Evolutionary conservation across 2,888 invertebrate genomes (phyloP), one percentile per base, ranked within the genome.

Genomic region (Blera fallax): DNA sequence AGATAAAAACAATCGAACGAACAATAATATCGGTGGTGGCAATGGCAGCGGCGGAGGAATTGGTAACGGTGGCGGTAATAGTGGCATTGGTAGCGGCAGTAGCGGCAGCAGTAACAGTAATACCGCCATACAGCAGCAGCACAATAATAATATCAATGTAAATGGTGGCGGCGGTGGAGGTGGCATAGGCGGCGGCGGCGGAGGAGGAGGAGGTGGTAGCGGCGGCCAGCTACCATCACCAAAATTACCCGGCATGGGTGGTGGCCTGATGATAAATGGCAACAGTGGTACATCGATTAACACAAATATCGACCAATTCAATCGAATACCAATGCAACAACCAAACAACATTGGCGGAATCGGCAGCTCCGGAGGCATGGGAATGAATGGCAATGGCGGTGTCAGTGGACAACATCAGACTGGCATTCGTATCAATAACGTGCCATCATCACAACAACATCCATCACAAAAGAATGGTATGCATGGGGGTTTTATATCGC

Each of bases 1-100:
- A 90, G 94, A 95, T 89, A 93, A 91, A 83, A 91, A 93, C 91
- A 92, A 91, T 91, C 93, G 91, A 50, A 89, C 91, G 89, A 90
- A 91, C 89, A 91, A 91, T 90, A 89, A 88, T 34, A 88, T 89
- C 58, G 84, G 87, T 16, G 80, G 85, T 8, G 87, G 83, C 48
- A 64, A 50, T 93, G 88, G 93, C 93, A 70, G 94, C 93, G 90
- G 93, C 18, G 77, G 73, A 14, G 78, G 81, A 40, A 87, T 72
- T 65, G 80, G 78, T 29, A 87, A 80, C 1, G 87, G 87, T 45
- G 87, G 88, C 21, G 65, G 69, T 83, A 80, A 73, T 11, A 70
- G 79, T 45, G 80, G 85, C 43, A 83, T 87, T 24, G 84, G 85
- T 37, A 80, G 87, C 21, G 74, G 40, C 48, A 32, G 27, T 32